These are phyloP conservation scores for Manacus vitellinus DNA, from an alignment of 2,113 vertebrate genomes.

Conservation along the genomic window DNA sequence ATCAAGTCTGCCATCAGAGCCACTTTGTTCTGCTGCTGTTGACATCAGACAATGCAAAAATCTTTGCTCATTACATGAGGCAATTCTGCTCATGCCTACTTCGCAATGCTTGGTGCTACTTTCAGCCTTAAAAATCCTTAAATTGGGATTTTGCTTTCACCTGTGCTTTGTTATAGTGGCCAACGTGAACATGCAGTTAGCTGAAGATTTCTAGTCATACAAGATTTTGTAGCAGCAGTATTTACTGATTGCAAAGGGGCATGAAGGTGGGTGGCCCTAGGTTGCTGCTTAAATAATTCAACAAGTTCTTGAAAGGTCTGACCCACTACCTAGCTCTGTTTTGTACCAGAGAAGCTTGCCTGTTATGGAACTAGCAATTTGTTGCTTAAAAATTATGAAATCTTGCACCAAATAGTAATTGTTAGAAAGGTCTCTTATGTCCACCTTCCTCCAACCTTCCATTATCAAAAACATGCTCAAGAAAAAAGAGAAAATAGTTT, in stretches of 20 bases:
- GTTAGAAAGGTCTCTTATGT: neutral
- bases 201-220: neutral
- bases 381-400: neutral
- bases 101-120: neutral
- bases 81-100: neutral
- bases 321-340: neutral
- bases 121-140: neutral
- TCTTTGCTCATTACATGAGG: neutral
- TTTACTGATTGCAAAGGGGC: neutral
- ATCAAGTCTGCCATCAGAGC: neutral
- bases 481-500: neutral
- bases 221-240: neutral
- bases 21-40: neutral
- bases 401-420: neutral
- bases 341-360: neutral
- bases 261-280: neutral
- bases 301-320: neutral
- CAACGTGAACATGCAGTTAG: fast-evolving
- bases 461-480: neutral
- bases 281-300: neutral
- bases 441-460: neutral
- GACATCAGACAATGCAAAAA: neutral
- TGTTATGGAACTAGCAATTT: neutral
- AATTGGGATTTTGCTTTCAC: neutral
- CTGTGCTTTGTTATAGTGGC: neutral